A percentile compares a stretch with the other conserved stretches of the same genome.
Conservation (phyloP, 2,113 vertebrate species). For the Nothocercus nigrocapillus region DNA sequence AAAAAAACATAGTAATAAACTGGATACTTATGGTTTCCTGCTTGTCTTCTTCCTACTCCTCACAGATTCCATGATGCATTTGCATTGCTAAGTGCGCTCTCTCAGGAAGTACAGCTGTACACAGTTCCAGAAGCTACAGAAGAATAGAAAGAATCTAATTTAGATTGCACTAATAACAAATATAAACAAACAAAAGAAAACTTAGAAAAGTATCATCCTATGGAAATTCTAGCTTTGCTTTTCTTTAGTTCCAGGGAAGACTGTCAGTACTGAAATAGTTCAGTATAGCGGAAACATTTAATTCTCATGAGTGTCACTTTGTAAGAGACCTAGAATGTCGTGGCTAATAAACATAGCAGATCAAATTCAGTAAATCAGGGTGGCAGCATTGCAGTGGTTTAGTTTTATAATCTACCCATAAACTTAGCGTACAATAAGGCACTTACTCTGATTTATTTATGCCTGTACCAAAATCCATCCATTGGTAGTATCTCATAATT, state of each 20-base stretch:
- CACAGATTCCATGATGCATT: neutral
- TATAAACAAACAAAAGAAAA: constrained; percentile 9
- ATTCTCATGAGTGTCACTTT: constrained; percentile 15
- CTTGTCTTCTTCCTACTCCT: neutral
- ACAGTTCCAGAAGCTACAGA: neutral
- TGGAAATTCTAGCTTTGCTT: neutral
- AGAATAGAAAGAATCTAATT: neutral
- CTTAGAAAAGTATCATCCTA: neutral
- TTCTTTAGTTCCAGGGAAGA: neutral
- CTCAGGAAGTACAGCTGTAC: neutral
- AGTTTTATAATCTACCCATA: constrained; percentile 35
- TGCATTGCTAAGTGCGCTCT: neutral
- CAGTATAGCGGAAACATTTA: constrained; percentile 21
- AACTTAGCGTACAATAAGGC: neutral
- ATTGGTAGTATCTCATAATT: neutral
- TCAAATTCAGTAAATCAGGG: constrained; percentile 13
- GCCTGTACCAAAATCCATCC: neutral
- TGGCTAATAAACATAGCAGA: neutral
- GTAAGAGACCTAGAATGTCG: neutral
- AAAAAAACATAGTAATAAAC: constrained; percentile 2
- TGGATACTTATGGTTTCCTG: constrained; percentile 16
- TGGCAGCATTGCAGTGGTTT: neutral
- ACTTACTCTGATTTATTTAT: neutral
- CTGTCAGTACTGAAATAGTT: constrained; percentile 15
- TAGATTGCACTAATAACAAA: neutral